Evolutionary conservation across 2,888 invertebrate genomes (phyloP), one percentile per base, ranked within the genome.

Genomic region (Amblyjoppa proteus): DNA sequence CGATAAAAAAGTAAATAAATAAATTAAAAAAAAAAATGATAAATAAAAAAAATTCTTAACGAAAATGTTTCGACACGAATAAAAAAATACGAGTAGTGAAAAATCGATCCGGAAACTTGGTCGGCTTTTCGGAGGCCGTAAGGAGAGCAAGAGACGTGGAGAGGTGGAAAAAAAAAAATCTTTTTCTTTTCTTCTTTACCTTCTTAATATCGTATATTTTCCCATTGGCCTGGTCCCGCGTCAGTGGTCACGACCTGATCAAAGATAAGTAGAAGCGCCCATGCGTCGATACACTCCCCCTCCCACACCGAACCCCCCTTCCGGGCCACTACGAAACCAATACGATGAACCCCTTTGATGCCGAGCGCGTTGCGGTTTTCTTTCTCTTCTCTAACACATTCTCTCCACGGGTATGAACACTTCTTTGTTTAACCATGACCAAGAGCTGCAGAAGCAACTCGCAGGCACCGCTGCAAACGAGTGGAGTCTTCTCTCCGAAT

Each of bases 201-300:
- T 79, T 80, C 81, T 38, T 49, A 53, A 78, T 71, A 56, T 64
- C 80, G 64, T 77, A 71, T 79, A 64, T 45, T 51, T 31, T 88
- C 88, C 88, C 87, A 84, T 87, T 74, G 74, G 88, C 89, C 56
- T 25, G 90, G 92, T 92, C 91, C 90, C 92, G 91, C 92, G 91
- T 91, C 91, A 92, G 90, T 91, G 92, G 92, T 91, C 91, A 89
- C 90, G 89, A 91, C 89, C 93, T 93, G 93, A 93, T 94, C 93
- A 93, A 93, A 93, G 93, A 93, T 93, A 93, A 94, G 93, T 93
- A 94, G 93, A 92, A 92, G 90, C 90, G 88, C 56, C 90, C 88
- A 88, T 90, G 86, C 82, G 74, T 83, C 74, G 69, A 80, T 86
- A 83, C 77, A 84, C 82, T 87, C 61, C 51, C n/a, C 74, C 41